A percentile compares a stretch with the other conserved stretches of the same genome.
Evolutionary conservation across 30 jellyfish, hydroid and myxozoan genomes (phyloP).

Genomic region (Phacellophora camtschatica): DNA sequence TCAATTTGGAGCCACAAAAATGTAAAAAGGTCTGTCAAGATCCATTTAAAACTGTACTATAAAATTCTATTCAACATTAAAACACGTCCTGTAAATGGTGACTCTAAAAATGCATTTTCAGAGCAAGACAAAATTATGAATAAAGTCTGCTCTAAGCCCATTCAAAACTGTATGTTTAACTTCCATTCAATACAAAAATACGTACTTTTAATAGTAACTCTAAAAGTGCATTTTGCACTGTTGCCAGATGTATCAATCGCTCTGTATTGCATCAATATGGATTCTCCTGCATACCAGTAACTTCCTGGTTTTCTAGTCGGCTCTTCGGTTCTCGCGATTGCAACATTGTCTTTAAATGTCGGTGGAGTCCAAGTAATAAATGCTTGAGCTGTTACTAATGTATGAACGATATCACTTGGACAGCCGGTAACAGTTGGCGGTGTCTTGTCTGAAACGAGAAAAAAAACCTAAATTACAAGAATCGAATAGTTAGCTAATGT

Average conservation of each 20-base stretch:
- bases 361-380: conserved; percentile 78
- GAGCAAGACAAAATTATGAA: too few species aligned
- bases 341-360: conserved; percentile 82
- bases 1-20: too few species aligned
- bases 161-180: too few species aligned
- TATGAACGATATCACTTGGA: conserved; percentile 70
- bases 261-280: conserved; percentile 63
- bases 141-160: too few species aligned
- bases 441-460: conserved; percentile 56
- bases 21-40: too few species aligned
- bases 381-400: conserved; percentile 14
- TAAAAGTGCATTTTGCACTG: conserved; percentile 79
- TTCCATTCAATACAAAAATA: not conserved
- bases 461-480: too few species aligned
- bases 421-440: conserved; percentile 76
- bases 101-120: too few species aligned
- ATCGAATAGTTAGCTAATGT: too few species aligned
- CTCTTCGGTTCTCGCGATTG: conserved; percentile 28
- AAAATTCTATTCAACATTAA: too few species aligned
- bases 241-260: conserved; percentile 91
- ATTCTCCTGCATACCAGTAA: conserved; percentile 60
- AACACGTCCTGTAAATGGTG: too few species aligned
- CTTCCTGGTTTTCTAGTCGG: conserved; percentile 73
- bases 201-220: conserved; percentile 86
- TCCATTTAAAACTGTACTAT: too few species aligned